Evolutionary conservation across 1,140 invertebrate species (phyloP), one percentile per base, ranked within the genome.

Genomic region (Aphelinus certus): DNA sequence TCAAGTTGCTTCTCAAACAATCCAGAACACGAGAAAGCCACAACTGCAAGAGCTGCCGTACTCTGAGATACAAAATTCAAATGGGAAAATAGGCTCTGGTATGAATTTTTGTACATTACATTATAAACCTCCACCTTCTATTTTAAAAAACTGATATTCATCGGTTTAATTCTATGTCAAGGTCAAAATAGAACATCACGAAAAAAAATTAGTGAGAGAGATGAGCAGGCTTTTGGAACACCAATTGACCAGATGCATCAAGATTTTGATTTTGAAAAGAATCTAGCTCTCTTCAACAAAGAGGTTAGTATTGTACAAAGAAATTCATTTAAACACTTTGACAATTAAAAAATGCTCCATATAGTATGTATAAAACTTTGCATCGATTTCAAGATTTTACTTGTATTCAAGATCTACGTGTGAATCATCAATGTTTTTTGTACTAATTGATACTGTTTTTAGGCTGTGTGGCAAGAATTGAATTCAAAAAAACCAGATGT

Each of bases 261-360:
- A 82, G 95, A 96, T 79, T 97, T 97, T 90, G 96, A 97, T 89
- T 97, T 97, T 91, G 95, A 97, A 84, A 96, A 95, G 77, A 97
- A 97, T 89, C 88, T 97, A 42, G 95, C 95, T 7, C 87, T 97
- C 46, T 97, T 97, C 88, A 94, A 97, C 87, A 97, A 97, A 88
- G 91, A 92, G 85, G 92, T 92, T 60, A 91, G 74, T 93, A 49
- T 65, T 62, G 45, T 49, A 47, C 2, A 4, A 43, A 26, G 66
- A 26, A 48, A 73, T 43, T 49, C 1, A 62, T 10, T 61, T n/a
- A 53, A 55, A 55, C 55, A 67, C 51, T 60, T 65, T 65, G 6
- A 67, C 26, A 7, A 9, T 49, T 65, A 66, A 46, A 74, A 46
- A 65, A 43, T 64, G 62, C 45, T 57, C 9, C 5, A 60, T 60